Percentiles rank a stretch among this genome's conserved stretches.
These are phyloP conservation scores for Pardosa pseudoannulata DNA, from an alignment of 2,888 invertebrate genomes.

Conservation along the genomic window DNA sequence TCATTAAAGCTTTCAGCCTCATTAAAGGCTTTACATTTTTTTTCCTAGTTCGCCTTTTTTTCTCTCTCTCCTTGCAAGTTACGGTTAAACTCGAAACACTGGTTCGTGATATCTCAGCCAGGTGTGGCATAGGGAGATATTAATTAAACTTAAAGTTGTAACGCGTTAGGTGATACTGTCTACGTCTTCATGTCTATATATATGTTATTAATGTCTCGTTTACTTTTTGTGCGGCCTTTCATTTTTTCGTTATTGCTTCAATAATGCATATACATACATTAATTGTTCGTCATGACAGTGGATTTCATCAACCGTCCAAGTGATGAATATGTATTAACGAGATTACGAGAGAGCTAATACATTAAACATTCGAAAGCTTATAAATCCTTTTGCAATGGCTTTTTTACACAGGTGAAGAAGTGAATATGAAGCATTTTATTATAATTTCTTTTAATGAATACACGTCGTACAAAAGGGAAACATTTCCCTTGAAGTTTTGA, in stretches of 20 bases:
- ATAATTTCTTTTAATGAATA: no score
- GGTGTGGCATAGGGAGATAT: not conserved
- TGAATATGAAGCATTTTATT: no score
- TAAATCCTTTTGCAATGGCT: no score
- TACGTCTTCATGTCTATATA: slow-evolving; percentile 5
- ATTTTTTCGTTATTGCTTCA: not conserved
- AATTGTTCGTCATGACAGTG: not conserved
- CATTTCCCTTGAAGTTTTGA: no score
- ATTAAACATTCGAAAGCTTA: no score
- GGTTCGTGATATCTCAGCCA: not conserved
- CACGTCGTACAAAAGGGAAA: no score
- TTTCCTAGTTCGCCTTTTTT: no score
- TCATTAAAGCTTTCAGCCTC: slow-evolving; percentile 19
- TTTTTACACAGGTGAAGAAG: no score
- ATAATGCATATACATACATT: not conserved
- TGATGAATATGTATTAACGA: not conserved
- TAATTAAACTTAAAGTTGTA: slow-evolving; percentile 6
- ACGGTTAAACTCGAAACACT: not conserved
- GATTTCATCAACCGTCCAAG: not conserved
- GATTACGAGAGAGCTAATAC: not conserved
- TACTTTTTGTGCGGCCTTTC: not conserved
- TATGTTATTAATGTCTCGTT: not conserved
- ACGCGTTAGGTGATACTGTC: not conserved
- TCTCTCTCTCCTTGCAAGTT: not conserved
- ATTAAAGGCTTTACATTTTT: not conserved